These are phyloP conservation scores for Catostylus mosaicus DNA, from an alignment of 30 jellyfish, hydroid and myxozoan genomes.

Conservation along the genomic window DNA sequence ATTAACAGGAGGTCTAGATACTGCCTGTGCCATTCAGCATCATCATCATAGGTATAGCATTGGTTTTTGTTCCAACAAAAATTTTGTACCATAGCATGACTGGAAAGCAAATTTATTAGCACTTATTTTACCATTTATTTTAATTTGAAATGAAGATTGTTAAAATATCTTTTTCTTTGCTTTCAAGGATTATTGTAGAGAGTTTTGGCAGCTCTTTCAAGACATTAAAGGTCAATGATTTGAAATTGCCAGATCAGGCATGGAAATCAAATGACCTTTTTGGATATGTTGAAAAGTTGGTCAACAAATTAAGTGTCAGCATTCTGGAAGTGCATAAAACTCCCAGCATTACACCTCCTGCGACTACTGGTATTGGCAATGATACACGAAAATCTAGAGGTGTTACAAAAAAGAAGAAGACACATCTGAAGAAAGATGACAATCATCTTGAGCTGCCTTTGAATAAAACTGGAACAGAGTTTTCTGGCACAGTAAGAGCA, in stretches of 20 bases:
- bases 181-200: constrained; percentile 38
- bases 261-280: constrained; percentile 41
- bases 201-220: constrained; percentile 50
- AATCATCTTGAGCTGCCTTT: constrained; percentile 43
- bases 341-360: neutral
- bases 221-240: constrained; percentile 22
- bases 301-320: constrained; percentile 13
- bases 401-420: neutral
- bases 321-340: neutral
- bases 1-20: no score
- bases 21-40: no score
- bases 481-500: constrained; percentile 60
- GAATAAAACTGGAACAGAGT: constrained; percentile 38
- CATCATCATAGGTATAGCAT: no score
- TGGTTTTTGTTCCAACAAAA: no score
- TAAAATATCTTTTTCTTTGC: neutral
- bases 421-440: neutral
- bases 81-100: no score
- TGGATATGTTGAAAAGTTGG: constrained; percentile 17
- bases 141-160: no score
- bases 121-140: no score
- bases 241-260: constrained; percentile 46
- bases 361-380: neutral
- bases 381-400: constrained; percentile 7
- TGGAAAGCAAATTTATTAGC: no score